Evolutionary conservation across 2,888 invertebrate species (phyloP).

Genomic region (Andrena dorsata): DNA sequence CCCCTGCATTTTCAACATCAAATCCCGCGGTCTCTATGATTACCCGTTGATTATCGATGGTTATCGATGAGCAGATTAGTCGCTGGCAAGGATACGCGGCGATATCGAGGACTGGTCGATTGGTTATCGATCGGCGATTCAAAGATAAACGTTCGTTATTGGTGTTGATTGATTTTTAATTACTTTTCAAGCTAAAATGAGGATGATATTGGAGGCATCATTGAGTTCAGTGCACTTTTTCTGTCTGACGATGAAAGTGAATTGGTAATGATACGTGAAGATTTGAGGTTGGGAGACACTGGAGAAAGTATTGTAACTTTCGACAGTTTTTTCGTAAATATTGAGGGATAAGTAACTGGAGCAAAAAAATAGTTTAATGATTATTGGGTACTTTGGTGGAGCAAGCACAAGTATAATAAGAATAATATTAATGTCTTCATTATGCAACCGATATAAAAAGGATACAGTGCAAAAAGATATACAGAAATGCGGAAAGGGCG

Average conservation of each 20-base stretch:
- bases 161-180: background rate
- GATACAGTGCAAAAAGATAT: no score
- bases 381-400: no score
- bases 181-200: background rate
- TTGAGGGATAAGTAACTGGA: constrained; percentile 10
- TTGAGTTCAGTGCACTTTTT: no score
- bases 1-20: background rate
- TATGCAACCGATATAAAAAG: no score
- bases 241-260: no score
- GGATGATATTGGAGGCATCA: background rate
- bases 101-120: background rate
- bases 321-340: constrained; percentile 13
- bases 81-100: background rate
- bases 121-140: background rate
- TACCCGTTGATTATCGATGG: background rate
- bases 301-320: background rate
- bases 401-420: no score
- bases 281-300: background rate
- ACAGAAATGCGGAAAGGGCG: no score
- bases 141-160: background rate
- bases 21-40: no score
- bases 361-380: no score
- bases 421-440: no score
- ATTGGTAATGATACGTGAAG: background rate
- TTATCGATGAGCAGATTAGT: background rate